A percentile compares a stretch with the other conserved stretches of the same genome.
These are phyloP conservation scores for Oikopleura dioica DNA, from an alignment of 23 tunicate species.

Conservation along the genomic window DNA sequence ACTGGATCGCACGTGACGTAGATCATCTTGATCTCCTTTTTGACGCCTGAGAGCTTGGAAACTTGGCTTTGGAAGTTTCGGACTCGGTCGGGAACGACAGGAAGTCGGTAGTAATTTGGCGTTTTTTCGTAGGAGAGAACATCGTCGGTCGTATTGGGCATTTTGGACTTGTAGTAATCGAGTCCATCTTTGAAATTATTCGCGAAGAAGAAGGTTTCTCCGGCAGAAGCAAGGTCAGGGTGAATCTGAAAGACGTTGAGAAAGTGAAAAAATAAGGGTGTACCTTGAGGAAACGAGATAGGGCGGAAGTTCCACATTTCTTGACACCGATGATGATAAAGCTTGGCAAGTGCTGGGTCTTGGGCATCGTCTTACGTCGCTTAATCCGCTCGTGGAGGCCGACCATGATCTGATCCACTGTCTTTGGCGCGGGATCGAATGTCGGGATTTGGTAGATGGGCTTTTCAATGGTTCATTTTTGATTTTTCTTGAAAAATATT, in stretches of 20 bases:
- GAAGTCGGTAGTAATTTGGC: constrained; percentile 12
- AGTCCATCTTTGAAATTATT: neutral
- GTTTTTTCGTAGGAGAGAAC: neutral
- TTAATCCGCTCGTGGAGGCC: too few species aligned
- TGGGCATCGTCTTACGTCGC: too few species aligned
- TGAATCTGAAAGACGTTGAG: too few species aligned
- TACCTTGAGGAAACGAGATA: neutral
- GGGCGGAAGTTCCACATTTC: constrained; percentile 6
- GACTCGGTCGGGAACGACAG: neutral
- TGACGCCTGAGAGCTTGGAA: too few species aligned
- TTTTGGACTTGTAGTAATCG: neutral
- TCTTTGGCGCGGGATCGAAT: too few species aligned
- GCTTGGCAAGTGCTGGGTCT: neutral
- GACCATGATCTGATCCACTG: too few species aligned
- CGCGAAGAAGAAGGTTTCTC: constrained; percentile 2
- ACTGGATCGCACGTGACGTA: constrained; percentile 9
- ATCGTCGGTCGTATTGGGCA: constrained; percentile 5
- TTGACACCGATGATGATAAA: constrained; percentile 10
- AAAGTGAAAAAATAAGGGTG: too few species aligned
- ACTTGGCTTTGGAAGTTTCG: neutral
- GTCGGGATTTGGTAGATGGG: too few species aligned
- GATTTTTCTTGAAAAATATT: too few species aligned
- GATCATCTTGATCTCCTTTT: neutral
- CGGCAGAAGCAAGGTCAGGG: neutral
- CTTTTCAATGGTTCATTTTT: too few species aligned